Conservation (phyloP, 2,888 invertebrate genomes). For the Andricus quercusramuli region DNA sequence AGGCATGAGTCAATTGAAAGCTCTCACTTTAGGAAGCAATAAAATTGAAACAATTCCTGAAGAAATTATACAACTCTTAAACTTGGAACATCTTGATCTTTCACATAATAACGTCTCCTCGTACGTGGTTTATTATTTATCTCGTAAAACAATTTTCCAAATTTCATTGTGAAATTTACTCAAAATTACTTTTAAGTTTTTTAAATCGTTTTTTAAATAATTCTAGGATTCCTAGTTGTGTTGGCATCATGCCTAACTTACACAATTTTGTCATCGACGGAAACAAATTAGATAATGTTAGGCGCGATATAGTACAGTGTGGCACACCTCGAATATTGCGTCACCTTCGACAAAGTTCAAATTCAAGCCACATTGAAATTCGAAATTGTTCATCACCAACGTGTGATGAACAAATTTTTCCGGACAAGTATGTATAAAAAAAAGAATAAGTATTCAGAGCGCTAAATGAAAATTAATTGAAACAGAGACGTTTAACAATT, state of each 20-base stretch:
- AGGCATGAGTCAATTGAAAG: slow-evolving; percentile 85
- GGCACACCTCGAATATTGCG: slow-evolving; percentile 92
- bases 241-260: slow-evolving; percentile 87
- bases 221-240: slow-evolving; percentile 83
- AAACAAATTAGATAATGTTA: slow-evolving; percentile 89
- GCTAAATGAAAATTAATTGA: not conserved
- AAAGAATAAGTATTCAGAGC: not conserved
- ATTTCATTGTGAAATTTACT: not conserved
- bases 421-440: slow-evolving; percentile 80
- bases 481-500: too few species aligned
- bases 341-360: slow-evolving; percentile 85
- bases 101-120: slow-evolving; percentile 86
- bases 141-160: not conserved
- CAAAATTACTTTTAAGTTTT: not conserved
- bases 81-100: slow-evolving; percentile 90
- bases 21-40: slow-evolving; percentile 91
- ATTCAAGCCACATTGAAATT: slow-evolving; percentile 77
- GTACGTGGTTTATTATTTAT: slow-evolving; percentile 70
- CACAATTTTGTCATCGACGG: slow-evolving; percentile 92
- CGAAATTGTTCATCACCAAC: slow-evolving; percentile 74
- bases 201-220: not conserved
- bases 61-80: slow-evolving; percentile 87
- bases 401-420: slow-evolving; percentile 72
- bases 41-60: slow-evolving; percentile 88
- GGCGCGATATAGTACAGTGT: slow-evolving; percentile 90